Conservation (phyloP, 2,888 invertebrate species). For the Drosophila nigricruria region DNA sequence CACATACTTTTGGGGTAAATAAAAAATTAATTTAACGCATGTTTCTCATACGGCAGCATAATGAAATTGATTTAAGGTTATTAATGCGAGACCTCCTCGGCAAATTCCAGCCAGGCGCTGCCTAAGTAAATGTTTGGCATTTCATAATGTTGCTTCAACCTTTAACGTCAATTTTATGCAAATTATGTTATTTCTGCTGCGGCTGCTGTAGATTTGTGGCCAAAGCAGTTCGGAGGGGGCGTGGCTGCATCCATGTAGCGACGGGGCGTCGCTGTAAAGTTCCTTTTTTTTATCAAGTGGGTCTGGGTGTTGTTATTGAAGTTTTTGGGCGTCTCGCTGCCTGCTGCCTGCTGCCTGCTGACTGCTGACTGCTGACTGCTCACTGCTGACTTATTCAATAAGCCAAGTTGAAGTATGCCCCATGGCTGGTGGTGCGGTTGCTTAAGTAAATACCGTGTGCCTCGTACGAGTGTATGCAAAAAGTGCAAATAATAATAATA, state of each 20-base stretch:
- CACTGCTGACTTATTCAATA: conserved; percentile 84
- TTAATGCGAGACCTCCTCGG: conserved; percentile 70
- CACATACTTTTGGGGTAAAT: conserved; percentile 61
- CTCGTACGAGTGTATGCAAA: conserved; percentile 66
- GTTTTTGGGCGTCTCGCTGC: conserved; percentile 66
- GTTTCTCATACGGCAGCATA: conserved; percentile 65
- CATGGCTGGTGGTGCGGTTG: conserved; percentile 60
- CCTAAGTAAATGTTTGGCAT: conserved; percentile 83
- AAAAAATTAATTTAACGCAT: conserved; percentile 83
- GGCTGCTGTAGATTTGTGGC: conserved; percentile 46
- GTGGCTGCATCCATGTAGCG: conserved; percentile 63
- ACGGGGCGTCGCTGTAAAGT: conserved; percentile 73
- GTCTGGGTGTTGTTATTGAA: conserved; percentile 79
- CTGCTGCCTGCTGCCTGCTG: conserved; percentile 25
- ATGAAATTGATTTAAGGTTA: conserved; percentile 83
- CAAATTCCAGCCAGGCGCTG: conserved; percentile 41
- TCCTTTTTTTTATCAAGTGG: conserved; percentile 50
- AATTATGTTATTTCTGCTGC: conserved; percentile 81
- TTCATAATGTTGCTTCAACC: conserved; percentile 81
- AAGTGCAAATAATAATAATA: conserved; percentile 85
- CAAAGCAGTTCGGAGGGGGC: conserved; percentile 41
- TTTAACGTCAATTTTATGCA: conserved; percentile 86
- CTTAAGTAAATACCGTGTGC: conserved; percentile 79
- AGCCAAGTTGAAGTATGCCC: conserved; percentile 83
- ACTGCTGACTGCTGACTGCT: conserved; percentile 51